Percentiles rank a stretch among this genome's conserved stretches.
Conservation (phyloP, 2,797 vertebrate genomes). For the Parambassis ranga region DNA sequence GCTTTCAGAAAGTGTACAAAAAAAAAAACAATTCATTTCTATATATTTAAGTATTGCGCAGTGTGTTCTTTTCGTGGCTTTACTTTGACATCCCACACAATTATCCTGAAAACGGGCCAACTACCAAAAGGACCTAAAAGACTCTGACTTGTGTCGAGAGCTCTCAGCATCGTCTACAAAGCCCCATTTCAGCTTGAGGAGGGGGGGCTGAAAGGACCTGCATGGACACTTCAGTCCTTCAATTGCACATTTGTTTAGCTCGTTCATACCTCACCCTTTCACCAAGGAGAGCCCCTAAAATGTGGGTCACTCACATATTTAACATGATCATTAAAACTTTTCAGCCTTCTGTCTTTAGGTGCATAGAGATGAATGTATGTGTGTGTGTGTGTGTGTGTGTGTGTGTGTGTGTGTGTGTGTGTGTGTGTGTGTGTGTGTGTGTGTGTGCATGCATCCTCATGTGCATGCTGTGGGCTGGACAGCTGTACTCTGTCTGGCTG, state of each 20-base stretch:
- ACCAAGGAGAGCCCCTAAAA: not conserved
- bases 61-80: not conserved
- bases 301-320: not conserved
- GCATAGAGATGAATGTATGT: not conserved
- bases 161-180: conserved; percentile 64
- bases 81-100: conserved; percentile 59
- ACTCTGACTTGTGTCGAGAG: conserved; percentile 66
- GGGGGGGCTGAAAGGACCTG: conserved; percentile 38
- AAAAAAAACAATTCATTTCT: not conserved
- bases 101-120: conserved; percentile 32
- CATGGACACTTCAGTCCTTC: conserved; percentile 51
- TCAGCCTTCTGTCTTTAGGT: not conserved
- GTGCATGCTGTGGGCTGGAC: conserved; percentile 2
- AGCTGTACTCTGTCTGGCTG: conserved; percentile 37
- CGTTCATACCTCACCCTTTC: conserved; percentile 13
- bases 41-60: not conserved
- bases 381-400: not conserved
- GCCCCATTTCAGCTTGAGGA: conserved; percentile 72
- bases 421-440: not conserved
- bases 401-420: not conserved
- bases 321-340: conserved; percentile 25
- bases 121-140: conserved; percentile 55
- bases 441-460: not conserved
- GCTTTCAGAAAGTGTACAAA: no score
- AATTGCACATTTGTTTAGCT: conserved; percentile 42